These are phyloP conservation scores for Erebia palarica DNA, from an alignment of 2,888 invertebrate genomes.

Conservation along the genomic window DNA sequence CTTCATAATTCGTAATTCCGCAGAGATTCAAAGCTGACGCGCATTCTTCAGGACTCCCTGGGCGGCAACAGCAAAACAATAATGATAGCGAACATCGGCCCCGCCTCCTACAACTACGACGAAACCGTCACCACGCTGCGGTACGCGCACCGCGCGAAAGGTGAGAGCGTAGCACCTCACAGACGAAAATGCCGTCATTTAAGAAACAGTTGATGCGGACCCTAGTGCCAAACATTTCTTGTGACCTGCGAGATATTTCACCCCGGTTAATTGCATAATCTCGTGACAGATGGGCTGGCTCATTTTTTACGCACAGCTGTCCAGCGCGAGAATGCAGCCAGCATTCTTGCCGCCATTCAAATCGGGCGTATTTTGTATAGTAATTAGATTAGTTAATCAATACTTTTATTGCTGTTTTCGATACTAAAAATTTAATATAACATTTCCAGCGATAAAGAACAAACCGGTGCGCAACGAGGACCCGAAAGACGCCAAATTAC, in stretches of 20 bases:
- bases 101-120: slow-evolving; percentile 98
- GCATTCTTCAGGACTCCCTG: slow-evolving; percentile 97
- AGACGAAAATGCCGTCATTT: not conserved
- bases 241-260: too few relatives aligned
- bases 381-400: too few relatives aligned
- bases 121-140: slow-evolving; percentile 98
- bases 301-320: too few relatives aligned
- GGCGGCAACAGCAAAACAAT: slow-evolving; percentile 99
- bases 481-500: slow-evolving; percentile 97
- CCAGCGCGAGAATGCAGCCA: too few relatives aligned
- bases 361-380: too few relatives aligned
- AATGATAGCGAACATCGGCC: slow-evolving; percentile 99
- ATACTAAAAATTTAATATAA: too few relatives aligned
- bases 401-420: too few relatives aligned
- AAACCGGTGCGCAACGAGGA: slow-evolving; percentile 99
- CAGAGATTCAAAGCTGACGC: slow-evolving; percentile 97
- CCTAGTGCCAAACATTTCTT: too few relatives aligned
- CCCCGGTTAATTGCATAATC: too few relatives aligned
- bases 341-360: too few relatives aligned
- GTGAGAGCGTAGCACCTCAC: slow-evolving; percentile 46
- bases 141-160: slow-evolving; percentile 97
- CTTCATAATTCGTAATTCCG: slow-evolving; percentile 14
- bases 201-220: too few relatives aligned
- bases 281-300: too few relatives aligned
- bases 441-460: slow-evolving; percentile 93